These are phyloP conservation scores for Tretioscincus oriximinensis DNA, from an alignment of 2,113 vertebrate species.

Conservation along the genomic window DNA sequence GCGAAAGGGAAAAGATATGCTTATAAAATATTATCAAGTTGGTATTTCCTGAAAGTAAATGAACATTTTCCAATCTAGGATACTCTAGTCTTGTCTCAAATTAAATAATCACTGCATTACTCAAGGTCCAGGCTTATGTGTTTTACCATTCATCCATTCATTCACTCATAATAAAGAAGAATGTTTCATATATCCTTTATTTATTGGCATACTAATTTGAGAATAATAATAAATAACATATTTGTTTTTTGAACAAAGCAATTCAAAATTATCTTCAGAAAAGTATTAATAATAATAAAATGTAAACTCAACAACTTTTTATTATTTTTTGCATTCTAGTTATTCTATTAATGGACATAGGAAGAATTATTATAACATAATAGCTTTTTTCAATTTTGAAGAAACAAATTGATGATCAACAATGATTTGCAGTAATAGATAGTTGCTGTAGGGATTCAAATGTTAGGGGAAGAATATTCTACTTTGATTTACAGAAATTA, in stretches of 20 bases:
- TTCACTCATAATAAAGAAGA: not conserved
- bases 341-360: constrained; percentile 48
- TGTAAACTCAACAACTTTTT: constrained; percentile 59
- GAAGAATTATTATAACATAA: constrained; percentile 45
- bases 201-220: constrained; percentile 44
- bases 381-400: constrained; percentile 42
- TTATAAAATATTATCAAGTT: not conserved
- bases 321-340: constrained; percentile 47
- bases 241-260: constrained; percentile 50
- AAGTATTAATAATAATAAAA: constrained; percentile 42
- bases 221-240: constrained; percentile 24
- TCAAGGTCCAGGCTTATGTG: no score
- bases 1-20: not conserved
- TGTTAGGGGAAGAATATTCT: not conserved
- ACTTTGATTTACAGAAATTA: no score
- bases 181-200: not conserved
- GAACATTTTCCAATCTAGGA: not conserved
- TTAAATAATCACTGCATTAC: not conserved
- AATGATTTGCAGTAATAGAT: not conserved
- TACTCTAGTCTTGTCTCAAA: not conserved
- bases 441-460: not conserved
- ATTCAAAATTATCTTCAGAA: not conserved
- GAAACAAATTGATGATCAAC: constrained; percentile 50
- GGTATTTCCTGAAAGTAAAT: not conserved
- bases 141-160: no score